Conservation (phyloP, 2,888 invertebrate genomes). For the Leucophora obtusa region DNA sequence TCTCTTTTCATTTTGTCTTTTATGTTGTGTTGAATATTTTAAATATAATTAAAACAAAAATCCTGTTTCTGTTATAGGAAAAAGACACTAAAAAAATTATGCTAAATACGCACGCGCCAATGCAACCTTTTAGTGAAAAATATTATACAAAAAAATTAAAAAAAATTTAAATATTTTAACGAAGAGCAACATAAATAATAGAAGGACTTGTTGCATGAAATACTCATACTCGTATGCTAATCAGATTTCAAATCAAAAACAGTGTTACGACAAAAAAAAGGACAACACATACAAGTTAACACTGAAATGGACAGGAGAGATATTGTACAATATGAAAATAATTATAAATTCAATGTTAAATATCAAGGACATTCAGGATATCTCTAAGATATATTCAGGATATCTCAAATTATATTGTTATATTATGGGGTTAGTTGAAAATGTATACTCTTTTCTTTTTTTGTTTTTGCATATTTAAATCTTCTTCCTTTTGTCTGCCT, state of each 20-base stretch:
- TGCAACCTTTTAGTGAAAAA: constrained; percentile 34
- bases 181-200: constrained; percentile 29
- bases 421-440: background rate
- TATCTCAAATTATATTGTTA: no score
- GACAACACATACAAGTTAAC: constrained; percentile 19
- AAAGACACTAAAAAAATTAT: constrained; percentile 63
- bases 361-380: no score
- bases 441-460: background rate
- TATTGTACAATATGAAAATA: no score
- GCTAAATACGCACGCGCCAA: constrained; percentile 76
- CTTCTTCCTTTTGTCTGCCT: background rate
- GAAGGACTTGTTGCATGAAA: constrained; percentile 60
- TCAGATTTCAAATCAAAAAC: constrained; percentile 7
- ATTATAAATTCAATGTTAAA: no score
- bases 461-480: background rate
- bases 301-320: background rate
- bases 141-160: constrained; percentile 11
- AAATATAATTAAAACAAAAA: constrained; percentile 66
- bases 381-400: no score
- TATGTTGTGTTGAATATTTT: constrained; percentile 28
- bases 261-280: constrained; percentile 1
- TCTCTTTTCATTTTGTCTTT: background rate
- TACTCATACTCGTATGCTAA: constrained; percentile 22
- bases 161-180: constrained; percentile 59
- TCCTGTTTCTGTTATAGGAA: constrained; percentile 69